phyloP scores from a whole-genome alignment of 2,888 invertebrate species.

The Eristalinus aeneus region DNA sequence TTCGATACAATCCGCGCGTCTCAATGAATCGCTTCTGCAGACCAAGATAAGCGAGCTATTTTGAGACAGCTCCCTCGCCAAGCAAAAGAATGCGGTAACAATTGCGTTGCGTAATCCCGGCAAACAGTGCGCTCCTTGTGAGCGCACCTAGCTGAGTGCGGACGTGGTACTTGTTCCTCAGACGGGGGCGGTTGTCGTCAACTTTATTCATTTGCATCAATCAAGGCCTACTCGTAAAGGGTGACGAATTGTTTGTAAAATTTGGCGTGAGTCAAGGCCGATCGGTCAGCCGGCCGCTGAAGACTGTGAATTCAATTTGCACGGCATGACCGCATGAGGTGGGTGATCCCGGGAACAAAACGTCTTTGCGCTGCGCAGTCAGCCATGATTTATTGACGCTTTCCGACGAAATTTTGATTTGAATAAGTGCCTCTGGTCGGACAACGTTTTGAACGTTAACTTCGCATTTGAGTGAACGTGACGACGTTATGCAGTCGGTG shows the following conservation, averaged over 20 bases:
- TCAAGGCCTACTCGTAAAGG: background rate
- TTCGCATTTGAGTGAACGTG: background rate
- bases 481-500: background rate
- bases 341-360: background rate
- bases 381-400: background rate
- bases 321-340: background rate
- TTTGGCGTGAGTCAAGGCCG: background rate
- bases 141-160: background rate
- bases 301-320: background rate
- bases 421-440: background rate
- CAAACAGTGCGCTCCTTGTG: background rate
- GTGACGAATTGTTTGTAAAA: background rate
- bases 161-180: too few species aligned
- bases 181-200: background rate
- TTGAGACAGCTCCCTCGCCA: background rate
- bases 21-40: background rate
- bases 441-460: background rate
- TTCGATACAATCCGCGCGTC: background rate
- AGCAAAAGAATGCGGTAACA: background rate
- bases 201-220: background rate
- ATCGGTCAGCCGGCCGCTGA: background rate
- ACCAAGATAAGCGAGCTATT: background rate
- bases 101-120: background rate
- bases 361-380: background rate
- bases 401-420: background rate